Percentiles rank a stretch among this genome's conserved stretches.
These are phyloP conservation scores for Ectemnius cavifrons DNA, from an alignment of 2,888 invertebrate species.

Conservation along the genomic window DNA sequence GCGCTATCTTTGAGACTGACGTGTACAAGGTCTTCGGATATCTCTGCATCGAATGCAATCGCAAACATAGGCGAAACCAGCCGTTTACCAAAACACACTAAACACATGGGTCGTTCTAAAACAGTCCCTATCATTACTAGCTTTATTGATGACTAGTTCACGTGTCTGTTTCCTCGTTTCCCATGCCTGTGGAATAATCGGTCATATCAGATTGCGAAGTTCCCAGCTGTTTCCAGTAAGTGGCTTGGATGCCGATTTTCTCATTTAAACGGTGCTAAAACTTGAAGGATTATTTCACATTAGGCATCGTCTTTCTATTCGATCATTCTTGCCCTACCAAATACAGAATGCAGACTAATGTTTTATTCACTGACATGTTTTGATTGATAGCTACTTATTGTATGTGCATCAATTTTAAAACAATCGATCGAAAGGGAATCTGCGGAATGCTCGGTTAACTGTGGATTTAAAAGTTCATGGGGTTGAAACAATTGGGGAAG, in stretches of 20 bases:
- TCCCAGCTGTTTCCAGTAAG: not conserved
- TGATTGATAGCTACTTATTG: no score
- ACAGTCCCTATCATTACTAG: conserved; percentile 9
- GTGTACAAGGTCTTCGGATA: no score
- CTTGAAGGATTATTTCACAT: no score
- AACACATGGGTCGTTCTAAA: not conserved
- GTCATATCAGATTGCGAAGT: not conserved
- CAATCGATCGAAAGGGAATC: no score
- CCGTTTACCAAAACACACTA: conserved; percentile 2
- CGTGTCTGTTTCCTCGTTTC: conserved; percentile 6
- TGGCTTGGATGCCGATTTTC: not conserved
- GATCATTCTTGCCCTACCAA: no score
- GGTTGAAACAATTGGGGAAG: not conserved
- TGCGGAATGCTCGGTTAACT: no score
- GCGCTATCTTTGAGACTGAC: no score
- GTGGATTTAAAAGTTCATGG: no score
- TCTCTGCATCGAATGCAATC: conserved; percentile 1
- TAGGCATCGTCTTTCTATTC: no score
- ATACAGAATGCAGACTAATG: no score
- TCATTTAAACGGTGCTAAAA: not conserved
- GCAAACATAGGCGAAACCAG: not conserved
- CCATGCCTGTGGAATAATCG: not conserved
- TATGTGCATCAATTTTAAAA: no score
- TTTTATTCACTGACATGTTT: no score
- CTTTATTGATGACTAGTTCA: conserved; percentile 1